Evolutionary conservation across 2,888 invertebrate genomes (phyloP), one percentile per base, ranked within the genome.

Genomic region (Pammene aurita): DNA sequence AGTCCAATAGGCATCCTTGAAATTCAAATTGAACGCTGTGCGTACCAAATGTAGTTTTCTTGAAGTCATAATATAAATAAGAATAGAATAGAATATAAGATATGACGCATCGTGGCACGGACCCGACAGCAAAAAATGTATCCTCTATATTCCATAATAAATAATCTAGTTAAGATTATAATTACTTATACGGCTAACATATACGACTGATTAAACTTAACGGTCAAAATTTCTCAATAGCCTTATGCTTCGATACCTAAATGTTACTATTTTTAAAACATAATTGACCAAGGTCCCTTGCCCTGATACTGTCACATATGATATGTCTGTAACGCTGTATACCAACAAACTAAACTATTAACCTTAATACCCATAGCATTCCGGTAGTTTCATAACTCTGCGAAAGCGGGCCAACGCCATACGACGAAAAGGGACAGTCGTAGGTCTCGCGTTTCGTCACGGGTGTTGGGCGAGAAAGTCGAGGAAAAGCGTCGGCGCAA

Each of bases 401-500:
- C 34, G 2, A 58, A 63, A 68, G 38, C n/a, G 64, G 55, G 55
- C 2, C 54, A 26, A 13, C 48, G 38, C 34, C 35, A 65, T 69
- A 60, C 58, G n/a, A 38, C 60, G 41, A 60, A 65, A 65, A 69
- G 64, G 60, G 69, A 69, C 69, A 60, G 60, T 42, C 60, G 46
- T 69, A 69, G 64, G 52, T 69, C 60, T 65, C 64, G 38, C 54
- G 26, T 65, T 66, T 64, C 64, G 64, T 64, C 69, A 68, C 63
- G 68, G 68, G 68, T 57, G 68, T 60, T 60, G 64, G 64, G 52
- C 38, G 64, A 69, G 69, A 69, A 69, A 69, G 69, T 60, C 69
- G 61, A 38, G 57, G 69, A 69, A 69, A 69, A 65, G 64, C 64
- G 69, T 13, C 54, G 58, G 44, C 58, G 54, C 69, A 64, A n/a